Base-by-base conservation (phyloP, 2,888 invertebrate genomes). In the Epirrita christyi region DNA sequence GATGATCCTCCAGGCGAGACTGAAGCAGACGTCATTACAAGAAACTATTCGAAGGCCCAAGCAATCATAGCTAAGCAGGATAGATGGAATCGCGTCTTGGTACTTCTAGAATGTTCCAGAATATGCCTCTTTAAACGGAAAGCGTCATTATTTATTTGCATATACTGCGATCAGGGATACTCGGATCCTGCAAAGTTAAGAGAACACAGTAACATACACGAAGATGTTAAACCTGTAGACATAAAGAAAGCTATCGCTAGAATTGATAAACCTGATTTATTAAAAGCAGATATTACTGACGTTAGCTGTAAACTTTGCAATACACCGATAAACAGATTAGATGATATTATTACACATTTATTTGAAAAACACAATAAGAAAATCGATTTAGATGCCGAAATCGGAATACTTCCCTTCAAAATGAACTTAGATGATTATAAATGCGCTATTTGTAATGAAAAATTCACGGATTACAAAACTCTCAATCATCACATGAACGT, bases 401-500 rank as follows among this genome's bases (percentile, higher is more conserved):
- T 44, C 9, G 64, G 58, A 15, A 56, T 65, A 6, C 27, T 58
- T 2, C 62, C 64, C n/a, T 65, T 49, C 11, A 46, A 59, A 27
- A 38, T 54, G 15, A 42, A 46, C 41, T 2, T 58, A 7, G 7
- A 47, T 28, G 40, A 55, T 10, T 55, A 51, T 14, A 45, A 38
- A 38, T 63, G 60, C 36, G 46, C 44, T 6, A 41, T 50, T n/a
- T 65, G 62, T 40, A 29, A 54, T 41, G 38, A 40, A 7, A 45
- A 32, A 14, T 59, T 21, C 46, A 49, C 41, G 27, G 51, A 36
- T 14, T 54, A 34, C 36, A 40, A 40, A 3, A 21, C 59, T 78
- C 5, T 54, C 66, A 56, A 46, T 7, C 71, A 75, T 15, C 87
- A 88, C 46, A 81, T 85, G 78, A 77, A 77, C n/a, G 60, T 56